Conservation (phyloP, 2,888 invertebrate genomes). For the Tortrix viridana region DNA sequence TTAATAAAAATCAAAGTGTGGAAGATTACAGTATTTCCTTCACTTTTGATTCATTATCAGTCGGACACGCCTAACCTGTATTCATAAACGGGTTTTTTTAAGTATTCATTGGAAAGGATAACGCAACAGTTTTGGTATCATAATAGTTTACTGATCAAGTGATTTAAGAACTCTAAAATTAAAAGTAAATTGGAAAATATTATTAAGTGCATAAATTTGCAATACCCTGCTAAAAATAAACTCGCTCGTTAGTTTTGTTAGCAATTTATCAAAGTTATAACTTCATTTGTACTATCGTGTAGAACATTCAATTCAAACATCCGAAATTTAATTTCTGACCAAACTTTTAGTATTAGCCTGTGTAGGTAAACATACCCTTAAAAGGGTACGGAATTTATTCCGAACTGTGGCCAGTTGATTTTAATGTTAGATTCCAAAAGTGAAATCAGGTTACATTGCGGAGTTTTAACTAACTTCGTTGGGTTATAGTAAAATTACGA, state of each 20-base stretch:
- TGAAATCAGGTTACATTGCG: slow-evolving; percentile 25
- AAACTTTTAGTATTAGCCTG: slow-evolving; percentile 25
- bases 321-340: slow-evolving; percentile 17
- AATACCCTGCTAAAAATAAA: too few relatives aligned
- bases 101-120: too few relatives aligned
- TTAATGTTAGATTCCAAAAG: slow-evolving; percentile 26
- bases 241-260: not conserved
- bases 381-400: slow-evolving; percentile 19
- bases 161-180: too few relatives aligned
- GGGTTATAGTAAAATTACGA: slow-evolving; percentile 8
- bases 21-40: too few relatives aligned
- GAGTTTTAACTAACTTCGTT: slow-evolving; percentile 31
- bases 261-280: not conserved
- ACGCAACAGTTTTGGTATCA: too few relatives aligned
- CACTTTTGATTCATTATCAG: too few relatives aligned
- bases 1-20: too few relatives aligned
- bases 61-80: too few relatives aligned
- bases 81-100: too few relatives aligned
- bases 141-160: too few relatives aligned
- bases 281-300: not conserved
- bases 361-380: slow-evolving; percentile 22
- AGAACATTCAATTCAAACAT: slow-evolving; percentile 19
- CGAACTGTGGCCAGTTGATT: slow-evolving; percentile 27
- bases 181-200: too few relatives aligned
- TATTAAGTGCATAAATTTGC: too few relatives aligned